Evolutionary conservation across 2,888 invertebrate genomes (phyloP), one percentile per base, ranked within the genome.

Genomic region (Cordilura impudica): DNA sequence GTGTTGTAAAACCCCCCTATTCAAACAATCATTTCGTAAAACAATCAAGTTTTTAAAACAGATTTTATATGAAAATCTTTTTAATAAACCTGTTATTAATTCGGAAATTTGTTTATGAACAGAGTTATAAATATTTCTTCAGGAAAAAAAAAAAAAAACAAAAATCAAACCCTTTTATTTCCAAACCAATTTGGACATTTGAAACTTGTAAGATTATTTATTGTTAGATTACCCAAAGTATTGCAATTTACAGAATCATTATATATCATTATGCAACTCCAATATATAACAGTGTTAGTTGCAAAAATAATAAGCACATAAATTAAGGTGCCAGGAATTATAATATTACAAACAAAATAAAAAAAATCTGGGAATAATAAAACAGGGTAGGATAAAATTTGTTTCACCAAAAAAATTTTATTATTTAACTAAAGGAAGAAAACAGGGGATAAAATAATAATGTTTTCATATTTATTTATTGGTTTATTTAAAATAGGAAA

Each of bases 221-320:
- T 39, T 12, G 12, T 39, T 39, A 39, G 35, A n/a, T 39, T n/a
- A 12, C 35, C 35, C 12, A n/a, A 4, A n/a, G n/a, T 39, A n/a
- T 39, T n/a, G 14, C n/a, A 54, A 43, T 12, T 18, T 35, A 16
- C 6, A 14, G 4, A 58, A 29, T 35, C 18, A 53, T 53, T 21
- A 58, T 12, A 31, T 16, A 31, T 29, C 10, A 1, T 21, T 66
- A 51, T 58, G 51, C 66, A 73, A 58, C 56, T 26, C n/a, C 19
- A 66, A 66, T 29, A 29, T 10, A 66, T 43, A 49, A 47, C n/a
- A 53, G 10, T 66, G 53, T 73, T 70, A 67, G 53, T 73, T 63
- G 69, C 65, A 53, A 45, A 53, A 21, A 47, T 58, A 63, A 70
- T 21, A 75, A 73, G 73, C 73, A 31, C 60, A 74, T 74, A 65